Evolutionary conservation across 2,888 invertebrate species (phyloP), one percentile per base, ranked within the genome.

Genomic region (Brachylomia viminalis): DNA sequence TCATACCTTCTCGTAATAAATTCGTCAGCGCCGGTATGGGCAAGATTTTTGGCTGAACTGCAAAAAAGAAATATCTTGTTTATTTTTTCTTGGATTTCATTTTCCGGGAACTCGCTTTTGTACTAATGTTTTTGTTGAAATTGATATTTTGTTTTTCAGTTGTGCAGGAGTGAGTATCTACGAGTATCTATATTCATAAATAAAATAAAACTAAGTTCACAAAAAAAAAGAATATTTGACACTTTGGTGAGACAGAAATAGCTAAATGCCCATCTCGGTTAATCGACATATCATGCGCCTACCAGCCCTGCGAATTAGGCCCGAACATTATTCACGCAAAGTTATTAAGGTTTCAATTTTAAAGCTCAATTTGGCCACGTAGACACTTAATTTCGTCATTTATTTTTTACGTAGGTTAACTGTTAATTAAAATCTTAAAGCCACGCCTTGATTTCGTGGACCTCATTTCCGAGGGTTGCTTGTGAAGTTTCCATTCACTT

Each of bases 1-100:
- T 97, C 97, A 98, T 98, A 76, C 98, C 98, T 95, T 98, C 98
- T 61, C 98, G 97, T 82, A 98, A 96, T 92, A 98, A 97, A 93
- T 98, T 98, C 79, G 98, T 98, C 97, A 98, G 97, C 59, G 98
- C 97, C 91, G 98, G 98, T 91, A 98, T 98, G 58, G 98, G 98
- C 95, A 98, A 97, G 90, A 98, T 98, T 97, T 98, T 98, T 68
- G 98, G 98, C 83, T 98, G 98, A 87, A 98, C 98, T 98, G 97
- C 75, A 93, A 93, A 89, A 76, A 86, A 61, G 77, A 77, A 77
- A 71, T 62, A 45, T 38, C 11, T 66, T 75, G 69, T 73, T 82
- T 61, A 58, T 75, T 77, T 79, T 72, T 75, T 70, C 62, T 59
- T 45, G n/a, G 52, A 69, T 49, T 11, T 58, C 0, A 62, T 75